These are phyloP conservation scores for Prolemur simus DNA, from an alignment of 2,113 vertebrate species.

Conservation along the genomic window DNA sequence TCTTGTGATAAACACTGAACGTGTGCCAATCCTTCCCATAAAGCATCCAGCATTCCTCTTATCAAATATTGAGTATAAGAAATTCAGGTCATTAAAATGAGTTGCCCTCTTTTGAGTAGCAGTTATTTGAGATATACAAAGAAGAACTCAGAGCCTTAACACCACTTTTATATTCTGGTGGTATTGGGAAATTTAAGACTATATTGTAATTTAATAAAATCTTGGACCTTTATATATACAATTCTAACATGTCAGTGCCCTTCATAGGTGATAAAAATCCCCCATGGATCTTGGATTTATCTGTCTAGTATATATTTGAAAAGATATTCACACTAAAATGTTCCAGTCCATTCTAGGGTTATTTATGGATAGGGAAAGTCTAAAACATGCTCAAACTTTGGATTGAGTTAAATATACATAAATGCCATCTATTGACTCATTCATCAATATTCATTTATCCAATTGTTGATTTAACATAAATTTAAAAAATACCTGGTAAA, in stretches of 20 bases:
- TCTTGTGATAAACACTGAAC: constrained; percentile 2
- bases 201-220: not conserved
- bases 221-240: not conserved
- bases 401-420: not conserved
- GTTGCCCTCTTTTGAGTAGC: not conserved
- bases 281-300: not conserved
- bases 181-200: not conserved
- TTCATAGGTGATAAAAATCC: not conserved
- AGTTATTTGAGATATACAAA: constrained; percentile 14
- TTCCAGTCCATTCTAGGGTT: not conserved
- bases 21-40: not conserved
- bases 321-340: not conserved
- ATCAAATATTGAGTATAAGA: not conserved
- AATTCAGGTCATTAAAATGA: constrained; percentile 15
- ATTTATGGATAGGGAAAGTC: not conserved
- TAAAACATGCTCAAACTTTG: not conserved
- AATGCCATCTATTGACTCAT: not conserved
- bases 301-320: not conserved
- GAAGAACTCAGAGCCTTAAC: not conserved
- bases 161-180: not conserved
- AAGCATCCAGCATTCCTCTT: not conserved
- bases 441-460: not conserved
- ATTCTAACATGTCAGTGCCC: not conserved
- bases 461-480: not conserved
- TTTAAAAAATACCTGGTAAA: not conserved